Evolutionary conservation across 2,113 vertebrate genomes (phyloP), one percentile per base, ranked within the genome.

Genomic region (Tympanuchus pallidicinctus): DNA sequence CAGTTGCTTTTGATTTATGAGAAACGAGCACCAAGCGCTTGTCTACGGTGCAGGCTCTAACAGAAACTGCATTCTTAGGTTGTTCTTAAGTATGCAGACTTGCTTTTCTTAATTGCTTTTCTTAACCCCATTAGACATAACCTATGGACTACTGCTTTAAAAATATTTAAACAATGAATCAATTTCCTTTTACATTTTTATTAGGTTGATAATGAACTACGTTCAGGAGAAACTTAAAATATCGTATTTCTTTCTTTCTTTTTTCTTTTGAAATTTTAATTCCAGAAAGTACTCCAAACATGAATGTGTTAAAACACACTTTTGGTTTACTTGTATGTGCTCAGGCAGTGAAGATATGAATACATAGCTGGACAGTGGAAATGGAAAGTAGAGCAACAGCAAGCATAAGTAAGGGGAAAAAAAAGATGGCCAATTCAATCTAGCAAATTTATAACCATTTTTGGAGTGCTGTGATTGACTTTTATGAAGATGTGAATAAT

Each of bases 401-500:
- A 89, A 82, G 42, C 82, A 82, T 45, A 83, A 34, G 17, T 60
- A 36, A 72, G 12, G 14, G 8, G 5, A 9, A 28, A 60, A 60
- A 57, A 85, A 88, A 32, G 3, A 86, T 2, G 24, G 25, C 69
- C 0, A 22, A 91, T 92, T 65, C 43, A 89, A 71, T 74, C 59
- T 38, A 90, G 32, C 78, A 45, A 74, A 67, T 71, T 67, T 61
- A 52, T 75, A 92, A 65, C 9, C 61, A 89, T 70, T 88, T 67
- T 2, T 24, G 73, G 83, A 79, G 80, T 28, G 11, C 75, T 95
- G 42, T 90, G 69, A 84, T 74, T 86, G 60, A n/a, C 73, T 90
- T 90, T 93, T 85, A 81, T 74, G 85, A 89, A 95, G 83, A 95
- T 74, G 93, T 13, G 77, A 96, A 85, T 97, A 94, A 96, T 84